phyloP scores from a whole-genome alignment of 1,140 invertebrate species.

The Paraescarpia echinospica region DNA sequence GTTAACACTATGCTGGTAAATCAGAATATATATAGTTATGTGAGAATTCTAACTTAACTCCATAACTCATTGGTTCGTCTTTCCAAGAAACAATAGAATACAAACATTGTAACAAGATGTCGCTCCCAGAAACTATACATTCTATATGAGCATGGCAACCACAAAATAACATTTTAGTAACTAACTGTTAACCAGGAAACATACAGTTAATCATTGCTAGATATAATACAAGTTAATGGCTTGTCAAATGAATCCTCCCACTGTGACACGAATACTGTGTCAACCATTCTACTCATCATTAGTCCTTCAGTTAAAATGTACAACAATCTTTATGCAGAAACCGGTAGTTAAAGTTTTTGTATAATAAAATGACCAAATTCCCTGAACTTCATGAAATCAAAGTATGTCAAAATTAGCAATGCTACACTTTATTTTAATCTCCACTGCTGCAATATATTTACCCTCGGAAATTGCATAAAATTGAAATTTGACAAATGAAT shows the following conservation, averaged over 20 bases:
- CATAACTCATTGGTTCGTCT: background rate
- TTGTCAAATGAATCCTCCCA: background rate
- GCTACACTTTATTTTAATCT: no score
- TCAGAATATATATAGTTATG: background rate
- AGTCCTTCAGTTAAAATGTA: background rate
- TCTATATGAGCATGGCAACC: background rate
- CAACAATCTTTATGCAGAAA: no score
- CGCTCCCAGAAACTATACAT: background rate
- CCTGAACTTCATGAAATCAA: no score
- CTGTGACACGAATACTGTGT: background rate
- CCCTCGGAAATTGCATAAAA: no score
- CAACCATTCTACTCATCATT: background rate
- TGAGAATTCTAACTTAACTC: background rate
- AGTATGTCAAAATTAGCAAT: no score
- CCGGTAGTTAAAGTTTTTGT: no score
- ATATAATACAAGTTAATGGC: background rate
- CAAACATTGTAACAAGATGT: background rate
- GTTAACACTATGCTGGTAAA: background rate
- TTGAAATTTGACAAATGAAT: no score
- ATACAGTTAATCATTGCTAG: background rate
- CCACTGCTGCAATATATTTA: no score
- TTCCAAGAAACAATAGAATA: background rate
- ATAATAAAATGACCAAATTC: no score
- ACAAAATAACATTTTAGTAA: background rate
- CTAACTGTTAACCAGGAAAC: background rate